Percentiles rank a stretch among this genome's conserved stretches.
phyloP scores from a whole-genome alignment of 2,888 invertebrate genomes.

The Cheilosia grossa region DNA sequence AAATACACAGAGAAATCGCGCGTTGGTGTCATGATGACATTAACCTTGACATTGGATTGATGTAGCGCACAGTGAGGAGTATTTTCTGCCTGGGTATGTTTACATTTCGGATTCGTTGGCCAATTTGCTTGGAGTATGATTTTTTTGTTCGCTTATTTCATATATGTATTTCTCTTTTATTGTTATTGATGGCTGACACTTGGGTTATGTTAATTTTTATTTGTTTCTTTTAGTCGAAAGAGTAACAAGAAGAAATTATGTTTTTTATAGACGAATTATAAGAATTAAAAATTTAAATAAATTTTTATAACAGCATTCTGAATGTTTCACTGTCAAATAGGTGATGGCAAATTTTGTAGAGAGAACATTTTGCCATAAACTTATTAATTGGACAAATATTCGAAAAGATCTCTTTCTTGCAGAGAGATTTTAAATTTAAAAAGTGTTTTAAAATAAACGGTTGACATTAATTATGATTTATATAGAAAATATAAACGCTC shows the following conservation, averaged over 20 bases:
- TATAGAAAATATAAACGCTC: no score
- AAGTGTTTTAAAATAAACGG: neutral
- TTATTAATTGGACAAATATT: neutral
- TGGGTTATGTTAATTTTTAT: neutral
- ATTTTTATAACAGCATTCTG: neutral
- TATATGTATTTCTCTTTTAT: neutral
- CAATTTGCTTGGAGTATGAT: constrained; percentile 22
- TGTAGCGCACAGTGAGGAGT: constrained; percentile 24
- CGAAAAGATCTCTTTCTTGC: neutral
- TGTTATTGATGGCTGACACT: constrained; percentile 10
- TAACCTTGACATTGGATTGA: constrained; percentile 68
- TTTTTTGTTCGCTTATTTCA: neutral
- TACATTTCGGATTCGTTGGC: constrained; percentile 41
- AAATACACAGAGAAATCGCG: constrained; percentile 21
- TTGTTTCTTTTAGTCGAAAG: no score
- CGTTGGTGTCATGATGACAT: constrained; percentile 67
- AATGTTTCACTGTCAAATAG: neutral
- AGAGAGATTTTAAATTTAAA: neutral
- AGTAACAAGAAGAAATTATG: neutral
- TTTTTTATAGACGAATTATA: neutral
- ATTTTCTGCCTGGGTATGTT: constrained; percentile 24
- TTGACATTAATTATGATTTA: neutral
- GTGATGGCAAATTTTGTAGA: neutral
- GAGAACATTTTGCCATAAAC: neutral
- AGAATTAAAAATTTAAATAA: neutral